Percentiles rank a stretch among this genome's conserved stretches.
Evolutionary conservation across 2,797 vertebrate genomes (phyloP).

Genomic region (Oreochromis mossambicus): DNA sequence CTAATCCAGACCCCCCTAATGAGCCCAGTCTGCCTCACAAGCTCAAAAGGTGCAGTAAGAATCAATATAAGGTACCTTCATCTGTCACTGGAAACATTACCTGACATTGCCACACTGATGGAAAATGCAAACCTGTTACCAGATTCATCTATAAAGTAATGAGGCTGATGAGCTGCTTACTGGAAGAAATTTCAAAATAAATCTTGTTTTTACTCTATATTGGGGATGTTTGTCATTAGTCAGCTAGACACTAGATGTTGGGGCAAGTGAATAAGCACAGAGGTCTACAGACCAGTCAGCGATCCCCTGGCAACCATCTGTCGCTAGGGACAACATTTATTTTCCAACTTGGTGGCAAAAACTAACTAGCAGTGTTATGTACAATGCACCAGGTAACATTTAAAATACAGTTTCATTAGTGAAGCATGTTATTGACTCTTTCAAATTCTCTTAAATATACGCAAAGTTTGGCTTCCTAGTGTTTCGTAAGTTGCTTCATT

Average conservation of each 20-base stretch:
- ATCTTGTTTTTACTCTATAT: neutral
- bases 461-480: neutral
- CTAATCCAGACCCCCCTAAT: neutral
- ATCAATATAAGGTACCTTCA: neutral
- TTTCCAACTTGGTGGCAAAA: neutral
- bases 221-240: neutral
- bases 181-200: neutral
- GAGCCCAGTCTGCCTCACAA: neutral
- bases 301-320: neutral
- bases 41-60: neutral
- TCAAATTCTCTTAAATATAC: neutral
- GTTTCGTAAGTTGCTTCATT: neutral
- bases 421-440: neutral
- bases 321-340: neutral
- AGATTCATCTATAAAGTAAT: neutral
- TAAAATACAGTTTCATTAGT: neutral
- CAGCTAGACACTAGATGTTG: neutral
- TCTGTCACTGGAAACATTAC: neutral
- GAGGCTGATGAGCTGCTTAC: neutral
- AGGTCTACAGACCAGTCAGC: neutral
- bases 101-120: neutral
- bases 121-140: neutral
- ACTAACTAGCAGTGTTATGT: neutral
- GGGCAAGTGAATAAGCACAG: neutral
- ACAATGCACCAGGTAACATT: neutral